Evolutionary conservation across 2,797 vertebrate species (phyloP).

Genomic region (Anabas testudineus): DNA sequence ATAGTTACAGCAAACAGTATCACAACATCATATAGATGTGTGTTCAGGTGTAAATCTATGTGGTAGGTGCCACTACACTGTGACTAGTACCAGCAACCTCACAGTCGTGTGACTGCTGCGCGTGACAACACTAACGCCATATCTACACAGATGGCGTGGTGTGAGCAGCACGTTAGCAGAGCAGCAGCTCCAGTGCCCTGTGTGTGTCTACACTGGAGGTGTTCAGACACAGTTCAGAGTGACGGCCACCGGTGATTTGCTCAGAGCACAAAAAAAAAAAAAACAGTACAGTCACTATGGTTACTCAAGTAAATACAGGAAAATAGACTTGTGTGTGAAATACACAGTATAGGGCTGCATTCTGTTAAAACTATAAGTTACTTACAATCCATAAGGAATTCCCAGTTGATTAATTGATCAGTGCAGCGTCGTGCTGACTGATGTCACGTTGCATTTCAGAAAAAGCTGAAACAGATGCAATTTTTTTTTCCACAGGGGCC

Average conservation of each 20-base stretch:
- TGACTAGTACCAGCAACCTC: background rate
- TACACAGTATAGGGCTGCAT: no score
- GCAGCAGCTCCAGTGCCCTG: background rate
- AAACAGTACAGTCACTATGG: background rate
- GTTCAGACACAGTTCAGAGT: background rate
- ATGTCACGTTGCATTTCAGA: no score
- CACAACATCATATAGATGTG: background rate
- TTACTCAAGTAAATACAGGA: background rate
- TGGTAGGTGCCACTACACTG: background rate
- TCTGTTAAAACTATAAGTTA: background rate
- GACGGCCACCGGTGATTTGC: background rate
- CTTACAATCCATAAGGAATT: background rate
- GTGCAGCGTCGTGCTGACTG: no score
- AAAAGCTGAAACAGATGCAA: no score
- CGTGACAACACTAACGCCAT: background rate
- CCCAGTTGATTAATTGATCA: background rate
- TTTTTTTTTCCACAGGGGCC: no score
- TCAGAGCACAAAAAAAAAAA: background rate
- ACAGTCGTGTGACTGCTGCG: background rate
- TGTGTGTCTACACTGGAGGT: background rate
- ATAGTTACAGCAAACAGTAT: no score
- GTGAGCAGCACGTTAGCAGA: background rate
- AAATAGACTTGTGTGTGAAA: no score
- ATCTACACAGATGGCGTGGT: background rate
- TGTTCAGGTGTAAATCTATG: constrained; percentile 11